phyloP scores from a whole-genome alignment of 2,113 vertebrate species.

The Lasiurus cinereus region DNA sequence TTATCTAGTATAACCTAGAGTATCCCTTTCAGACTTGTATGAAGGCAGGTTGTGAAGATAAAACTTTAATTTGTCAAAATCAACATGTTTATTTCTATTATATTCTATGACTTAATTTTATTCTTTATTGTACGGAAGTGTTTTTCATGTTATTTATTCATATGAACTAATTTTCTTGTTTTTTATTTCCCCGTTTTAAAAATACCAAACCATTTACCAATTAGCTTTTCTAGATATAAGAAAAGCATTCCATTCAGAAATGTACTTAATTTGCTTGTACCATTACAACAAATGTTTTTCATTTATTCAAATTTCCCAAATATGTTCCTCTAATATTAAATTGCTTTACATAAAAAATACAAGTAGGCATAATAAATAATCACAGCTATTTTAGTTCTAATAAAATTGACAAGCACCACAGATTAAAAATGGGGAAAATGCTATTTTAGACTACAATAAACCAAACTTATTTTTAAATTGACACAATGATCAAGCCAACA shows the following conservation, averaged over 20 bases:
- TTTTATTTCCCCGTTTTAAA: background rate
- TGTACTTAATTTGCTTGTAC: slow-evolving; percentile 26
- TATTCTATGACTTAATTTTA: slow-evolving; percentile 41
- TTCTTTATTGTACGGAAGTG: background rate
- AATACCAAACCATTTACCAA: background rate
- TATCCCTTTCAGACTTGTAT: slow-evolving; percentile 19
- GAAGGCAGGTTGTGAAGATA: background rate
- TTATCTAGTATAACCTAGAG: background rate
- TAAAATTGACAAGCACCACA: background rate
- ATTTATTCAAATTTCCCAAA: slow-evolving; percentile 32
- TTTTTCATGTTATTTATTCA: slow-evolving; percentile 7
- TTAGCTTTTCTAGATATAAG: background rate
- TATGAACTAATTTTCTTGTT: background rate
- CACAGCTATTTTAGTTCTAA: background rate
- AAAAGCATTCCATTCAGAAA: slow-evolving; percentile 33
- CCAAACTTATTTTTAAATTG: slow-evolving; percentile 4
- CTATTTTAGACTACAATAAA: slow-evolving; percentile 39
- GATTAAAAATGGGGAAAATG: background rate
- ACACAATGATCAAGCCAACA: background rate
- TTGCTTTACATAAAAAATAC: slow-evolving; percentile 9
- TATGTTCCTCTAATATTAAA: slow-evolving; percentile 29
- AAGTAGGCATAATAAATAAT: slow-evolving; percentile 29
- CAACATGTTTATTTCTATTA: slow-evolving; percentile 15
- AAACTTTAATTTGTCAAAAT: slow-evolving; percentile 46
- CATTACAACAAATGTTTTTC: slow-evolving; percentile 50